Percentiles rank a stretch among this genome's conserved stretches.
These are phyloP conservation scores for Muscicapa adusta DNA, from an alignment of 2,113 vertebrate species.

Conservation along the genomic window DNA sequence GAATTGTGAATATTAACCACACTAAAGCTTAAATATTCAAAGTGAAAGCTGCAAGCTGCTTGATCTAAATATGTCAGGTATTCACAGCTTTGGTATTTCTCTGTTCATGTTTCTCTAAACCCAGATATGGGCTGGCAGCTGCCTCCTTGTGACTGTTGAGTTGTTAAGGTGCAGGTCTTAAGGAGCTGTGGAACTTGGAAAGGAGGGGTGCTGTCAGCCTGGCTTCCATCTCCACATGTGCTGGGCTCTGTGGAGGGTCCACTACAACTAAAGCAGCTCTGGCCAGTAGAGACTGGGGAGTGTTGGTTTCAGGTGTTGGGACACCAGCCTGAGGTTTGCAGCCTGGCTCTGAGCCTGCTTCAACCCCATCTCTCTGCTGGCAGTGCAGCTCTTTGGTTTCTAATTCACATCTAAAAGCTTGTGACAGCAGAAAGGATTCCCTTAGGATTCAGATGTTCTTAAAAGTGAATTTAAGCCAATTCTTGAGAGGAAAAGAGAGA, in stretches of 20 bases:
- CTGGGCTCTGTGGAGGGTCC: not conserved
- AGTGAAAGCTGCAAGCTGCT: not conserved
- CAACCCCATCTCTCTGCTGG: not conserved
- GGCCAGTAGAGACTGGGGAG: not conserved
- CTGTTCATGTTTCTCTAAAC: not conserved
- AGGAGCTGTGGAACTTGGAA: not conserved
- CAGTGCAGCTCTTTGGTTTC: not conserved
- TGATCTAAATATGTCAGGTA: not conserved
- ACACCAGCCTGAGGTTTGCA: not conserved
- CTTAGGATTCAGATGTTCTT: not conserved
- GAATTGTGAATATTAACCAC: not conserved
- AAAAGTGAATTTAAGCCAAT: not conserved
- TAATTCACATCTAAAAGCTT: not conserved
- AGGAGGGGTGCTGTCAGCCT: not conserved
- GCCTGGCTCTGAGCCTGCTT: not conserved
- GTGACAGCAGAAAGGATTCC: not conserved
- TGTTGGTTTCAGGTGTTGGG: not conserved
- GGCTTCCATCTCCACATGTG: not conserved
- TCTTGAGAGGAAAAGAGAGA: not conserved
- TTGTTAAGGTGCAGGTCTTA: not conserved
- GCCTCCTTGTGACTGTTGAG: not conserved
- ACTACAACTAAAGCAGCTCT: not conserved
- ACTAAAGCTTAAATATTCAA: not conserved
- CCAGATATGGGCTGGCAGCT: not conserved
- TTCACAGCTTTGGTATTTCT: not conserved